Evolutionary conservation across 2,797 vertebrate genomes (phyloP).

Genomic region (Coccyzus lansbergi): DNA sequence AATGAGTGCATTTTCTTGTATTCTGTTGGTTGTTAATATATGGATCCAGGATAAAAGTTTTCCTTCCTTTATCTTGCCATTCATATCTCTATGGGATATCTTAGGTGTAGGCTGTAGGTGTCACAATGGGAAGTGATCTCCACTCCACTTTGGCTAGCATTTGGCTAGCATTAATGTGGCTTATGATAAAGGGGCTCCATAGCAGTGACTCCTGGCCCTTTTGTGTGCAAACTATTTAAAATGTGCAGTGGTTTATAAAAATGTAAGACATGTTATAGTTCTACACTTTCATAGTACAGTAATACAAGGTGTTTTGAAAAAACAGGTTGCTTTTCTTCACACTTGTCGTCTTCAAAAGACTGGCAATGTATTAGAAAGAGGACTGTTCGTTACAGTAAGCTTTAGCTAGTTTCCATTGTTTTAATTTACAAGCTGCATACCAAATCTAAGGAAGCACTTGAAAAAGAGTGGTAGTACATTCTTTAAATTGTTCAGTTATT

Average conservation of each 20-base stretch:
- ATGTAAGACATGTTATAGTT: background rate
- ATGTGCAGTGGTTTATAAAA: background rate
- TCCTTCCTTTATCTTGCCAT: background rate
- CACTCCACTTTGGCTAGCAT: background rate
- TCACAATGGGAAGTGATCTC: background rate
- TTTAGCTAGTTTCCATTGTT: background rate
- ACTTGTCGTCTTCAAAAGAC: background rate
- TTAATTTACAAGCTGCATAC: background rate
- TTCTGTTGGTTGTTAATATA: background rate
- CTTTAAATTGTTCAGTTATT: background rate
- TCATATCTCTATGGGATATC: background rate
- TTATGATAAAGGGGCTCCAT: background rate
- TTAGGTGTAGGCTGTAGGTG: background rate
- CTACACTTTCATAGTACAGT: background rate
- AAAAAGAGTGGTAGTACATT: background rate
- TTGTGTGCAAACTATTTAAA: background rate
- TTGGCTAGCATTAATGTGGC: background rate
- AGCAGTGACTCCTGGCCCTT: background rate
- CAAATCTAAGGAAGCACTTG: background rate
- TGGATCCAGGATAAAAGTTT: background rate
- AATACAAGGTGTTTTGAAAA: background rate
- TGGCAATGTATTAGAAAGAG: background rate
- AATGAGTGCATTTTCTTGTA: background rate
- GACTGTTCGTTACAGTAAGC: background rate
- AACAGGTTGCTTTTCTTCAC: background rate